These are phyloP conservation scores for Loriculus beryllinus DNA, from an alignment of 2,797 vertebrate genomes.

Conservation along the genomic window DNA sequence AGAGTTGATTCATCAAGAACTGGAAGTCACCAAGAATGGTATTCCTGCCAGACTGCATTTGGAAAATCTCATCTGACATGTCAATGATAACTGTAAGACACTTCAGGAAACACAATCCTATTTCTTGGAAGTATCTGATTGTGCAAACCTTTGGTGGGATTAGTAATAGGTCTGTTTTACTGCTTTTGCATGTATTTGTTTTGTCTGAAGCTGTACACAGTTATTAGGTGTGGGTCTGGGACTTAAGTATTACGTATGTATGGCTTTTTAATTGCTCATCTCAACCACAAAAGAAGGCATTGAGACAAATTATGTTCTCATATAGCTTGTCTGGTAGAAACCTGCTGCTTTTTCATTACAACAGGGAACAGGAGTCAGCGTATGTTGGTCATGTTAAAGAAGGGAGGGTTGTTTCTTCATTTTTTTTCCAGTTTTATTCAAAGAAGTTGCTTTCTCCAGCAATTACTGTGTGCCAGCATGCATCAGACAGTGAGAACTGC, in stretches of 20 bases:
- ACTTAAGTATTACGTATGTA: neutral
- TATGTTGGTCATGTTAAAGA: neutral
- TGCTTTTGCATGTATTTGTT: neutral
- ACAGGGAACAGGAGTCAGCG: neutral
- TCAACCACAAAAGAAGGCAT: neutral
- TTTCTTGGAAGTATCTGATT: slow-evolving; percentile 55
- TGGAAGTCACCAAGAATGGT: neutral
- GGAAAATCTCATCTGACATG: slow-evolving; percentile 21
- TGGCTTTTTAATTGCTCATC: slow-evolving; percentile 1
- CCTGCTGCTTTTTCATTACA: neutral
- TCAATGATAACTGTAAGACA: neutral
- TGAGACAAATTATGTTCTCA: neutral
- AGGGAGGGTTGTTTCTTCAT: neutral
- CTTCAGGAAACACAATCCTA: neutral
- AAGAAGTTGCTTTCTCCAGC: neutral
- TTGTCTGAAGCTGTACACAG: neutral
- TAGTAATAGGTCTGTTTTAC: neutral
- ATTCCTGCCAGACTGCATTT: neutral
- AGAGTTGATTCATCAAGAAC: slow-evolving; percentile 29
- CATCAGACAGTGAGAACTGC: neutral
- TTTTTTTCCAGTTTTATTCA: neutral
- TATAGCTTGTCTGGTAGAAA: neutral
- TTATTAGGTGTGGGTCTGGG: neutral
- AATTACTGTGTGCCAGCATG: rapidly evolving
- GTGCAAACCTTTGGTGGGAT: slow-evolving; percentile 2